These are phyloP conservation scores for Octonoba sinensis DNA, from an alignment of 2,888 invertebrate genomes.

Conservation along the genomic window DNA sequence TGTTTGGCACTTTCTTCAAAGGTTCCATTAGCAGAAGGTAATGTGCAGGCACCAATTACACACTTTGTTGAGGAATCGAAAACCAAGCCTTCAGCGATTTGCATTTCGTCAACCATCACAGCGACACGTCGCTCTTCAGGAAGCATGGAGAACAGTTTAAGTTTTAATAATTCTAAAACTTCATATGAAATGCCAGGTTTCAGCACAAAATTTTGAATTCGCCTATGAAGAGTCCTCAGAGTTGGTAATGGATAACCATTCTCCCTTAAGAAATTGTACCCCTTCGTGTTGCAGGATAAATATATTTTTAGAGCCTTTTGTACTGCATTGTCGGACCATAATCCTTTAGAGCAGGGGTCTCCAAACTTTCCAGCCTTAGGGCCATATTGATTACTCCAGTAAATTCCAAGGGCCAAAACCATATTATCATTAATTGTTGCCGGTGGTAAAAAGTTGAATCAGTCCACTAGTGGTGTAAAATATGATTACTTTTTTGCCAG, in stretches of 20 bases:
- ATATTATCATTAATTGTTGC: no score
- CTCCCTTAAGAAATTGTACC: slow-evolving; percentile 1
- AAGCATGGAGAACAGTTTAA: no score
- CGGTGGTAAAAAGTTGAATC: no score
- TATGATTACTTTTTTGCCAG: no score
- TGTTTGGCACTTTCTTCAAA: slow-evolving; percentile 3
- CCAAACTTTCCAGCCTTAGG: no score
- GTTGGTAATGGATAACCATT: neutral
- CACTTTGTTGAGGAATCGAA: slow-evolving; percentile 4
- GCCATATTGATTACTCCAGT: no score
- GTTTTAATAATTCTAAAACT: neutral
- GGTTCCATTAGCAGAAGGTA: slow-evolving; percentile 1
- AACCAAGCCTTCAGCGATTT: no score
- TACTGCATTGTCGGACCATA: neutral
- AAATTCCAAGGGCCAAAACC: no score
- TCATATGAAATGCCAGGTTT: slow-evolving; percentile 3
- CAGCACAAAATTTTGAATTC: neutral
- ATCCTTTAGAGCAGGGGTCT: no score
- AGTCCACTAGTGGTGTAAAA: no score
- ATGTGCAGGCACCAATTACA: neutral
- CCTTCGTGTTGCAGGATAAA: neutral
- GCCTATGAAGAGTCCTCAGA: neutral
- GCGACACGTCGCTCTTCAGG: no score
- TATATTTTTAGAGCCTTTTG: slow-evolving; percentile 4
- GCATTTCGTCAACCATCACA: no score